phyloP scores from a whole-genome alignment of 2,797 vertebrate species.

The Trematomus bernacchii region DNA sequence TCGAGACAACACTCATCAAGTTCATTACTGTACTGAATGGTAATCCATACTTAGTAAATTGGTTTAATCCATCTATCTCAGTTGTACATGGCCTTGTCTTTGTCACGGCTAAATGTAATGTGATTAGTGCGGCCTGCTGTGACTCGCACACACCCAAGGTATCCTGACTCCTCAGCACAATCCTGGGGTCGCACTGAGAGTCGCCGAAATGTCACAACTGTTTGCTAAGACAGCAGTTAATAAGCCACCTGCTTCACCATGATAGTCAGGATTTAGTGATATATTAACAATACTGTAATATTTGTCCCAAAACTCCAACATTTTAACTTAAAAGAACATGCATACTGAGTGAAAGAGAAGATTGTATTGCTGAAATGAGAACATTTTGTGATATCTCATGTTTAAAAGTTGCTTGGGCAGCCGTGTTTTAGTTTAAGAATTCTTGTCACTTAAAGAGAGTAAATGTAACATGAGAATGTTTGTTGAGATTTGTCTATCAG shows the following conservation, averaged over 20 bases:
- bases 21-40: slow-evolving; percentile 41
- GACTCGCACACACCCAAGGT: slow-evolving; percentile 28
- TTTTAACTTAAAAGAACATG: background rate
- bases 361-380: background rate
- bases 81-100: slow-evolving; percentile 63
- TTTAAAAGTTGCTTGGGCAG: background rate
- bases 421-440: background rate
- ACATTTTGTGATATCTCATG: background rate
- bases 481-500: background rate
- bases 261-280: slow-evolving; percentile 8
- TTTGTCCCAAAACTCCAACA: slow-evolving; percentile 1
- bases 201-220: slow-evolving; percentile 56
- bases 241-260: slow-evolving; percentile 32
- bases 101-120: slow-evolving; percentile 61
- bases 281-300: background rate
- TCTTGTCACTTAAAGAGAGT: background rate
- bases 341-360: background rate
- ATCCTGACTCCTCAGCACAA: slow-evolving; percentile 41
- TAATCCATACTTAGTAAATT: slow-evolving; percentile 66
- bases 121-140: slow-evolving; percentile 61
- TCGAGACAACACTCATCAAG: slow-evolving; percentile 23
- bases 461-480: background rate
- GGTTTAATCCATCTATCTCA: slow-evolving; percentile 62
- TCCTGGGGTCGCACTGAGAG: slow-evolving; percentile 19
- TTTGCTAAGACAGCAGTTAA: slow-evolving; percentile 41